Conservation (phyloP, 1,140 invertebrate species). For the Cydia strobilella region DNA sequence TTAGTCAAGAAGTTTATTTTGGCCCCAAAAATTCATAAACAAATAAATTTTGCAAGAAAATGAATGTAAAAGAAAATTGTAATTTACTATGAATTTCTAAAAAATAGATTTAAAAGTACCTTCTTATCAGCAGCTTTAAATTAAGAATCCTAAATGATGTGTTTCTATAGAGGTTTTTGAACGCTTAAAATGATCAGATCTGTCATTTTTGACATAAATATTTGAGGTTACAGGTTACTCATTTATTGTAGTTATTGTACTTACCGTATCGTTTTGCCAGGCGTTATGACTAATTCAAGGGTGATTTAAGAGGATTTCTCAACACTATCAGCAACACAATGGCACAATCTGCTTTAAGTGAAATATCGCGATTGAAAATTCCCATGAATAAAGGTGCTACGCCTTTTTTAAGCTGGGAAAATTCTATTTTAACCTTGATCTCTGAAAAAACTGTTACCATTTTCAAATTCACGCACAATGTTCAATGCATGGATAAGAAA, state of each 20-base stretch:
- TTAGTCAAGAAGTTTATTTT: not conserved
- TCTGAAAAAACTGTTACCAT: conserved; percentile 55
- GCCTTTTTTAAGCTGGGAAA: conserved; percentile 48
- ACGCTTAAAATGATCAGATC: no score
- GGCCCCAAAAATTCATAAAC: no score
- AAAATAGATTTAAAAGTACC: no score
- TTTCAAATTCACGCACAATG: conserved; percentile 56
- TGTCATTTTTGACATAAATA: not conserved
- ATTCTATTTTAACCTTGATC: conserved; percentile 48
- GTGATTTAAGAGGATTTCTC: not conserved
- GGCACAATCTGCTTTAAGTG: conserved; percentile 40
- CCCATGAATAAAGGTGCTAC: conserved; percentile 56
- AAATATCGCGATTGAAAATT: conserved; percentile 54
- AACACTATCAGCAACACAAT: conserved; percentile 34
- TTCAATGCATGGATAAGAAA: conserved; percentile 58
- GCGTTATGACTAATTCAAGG: not conserved
- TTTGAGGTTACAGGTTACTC: conserved; percentile 8
- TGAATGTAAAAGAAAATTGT: no score
- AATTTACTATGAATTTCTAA: no score
- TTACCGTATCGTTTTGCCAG: not conserved
- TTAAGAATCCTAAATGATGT: no score
- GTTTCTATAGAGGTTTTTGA: no score
- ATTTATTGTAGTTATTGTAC: not conserved
- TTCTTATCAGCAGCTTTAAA: no score
- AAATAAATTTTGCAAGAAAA: no score